Evolutionary conservation across 2,113 vertebrate species (phyloP).

Genomic region (Chrysochloris asiatica): DNA sequence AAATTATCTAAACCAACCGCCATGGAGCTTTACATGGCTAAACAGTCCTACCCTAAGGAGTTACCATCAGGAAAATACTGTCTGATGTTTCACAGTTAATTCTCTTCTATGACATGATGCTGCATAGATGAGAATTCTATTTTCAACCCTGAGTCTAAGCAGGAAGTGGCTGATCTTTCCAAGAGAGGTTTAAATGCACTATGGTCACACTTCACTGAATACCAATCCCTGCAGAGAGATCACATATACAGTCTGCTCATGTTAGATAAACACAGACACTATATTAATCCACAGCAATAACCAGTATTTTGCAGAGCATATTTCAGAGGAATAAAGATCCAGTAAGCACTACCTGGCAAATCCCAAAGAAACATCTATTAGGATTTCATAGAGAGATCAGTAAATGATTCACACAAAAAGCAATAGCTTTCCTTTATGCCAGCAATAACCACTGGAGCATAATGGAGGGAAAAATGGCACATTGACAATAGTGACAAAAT

Average conservation of each 20-base stretch:
- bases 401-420: background rate
- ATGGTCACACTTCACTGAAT: background rate
- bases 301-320: background rate
- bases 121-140: background rate
- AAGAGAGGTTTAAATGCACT: conserved; percentile 29
- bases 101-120: background rate
- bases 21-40: background rate
- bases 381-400: conserved; percentile 22
- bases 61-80: background rate
- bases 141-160: conserved; percentile 3
- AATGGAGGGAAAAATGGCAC: background rate
- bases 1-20: background rate
- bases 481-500: background rate
- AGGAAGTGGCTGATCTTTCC: background rate
- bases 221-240: conserved; percentile 17
- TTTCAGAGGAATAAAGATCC: conserved; percentile 38
- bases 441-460: background rate
- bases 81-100: background rate
- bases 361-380: conserved; percentile 36
- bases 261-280: conserved; percentile 35
- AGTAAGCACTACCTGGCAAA: background rate
- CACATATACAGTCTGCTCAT: background rate
- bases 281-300: conserved; percentile 1
- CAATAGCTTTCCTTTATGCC: background rate
- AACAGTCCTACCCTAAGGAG: background rate